Evolutionary conservation across 2,113 vertebrate species (phyloP).

Genomic region (Andinoacara biseriatus): DNA sequence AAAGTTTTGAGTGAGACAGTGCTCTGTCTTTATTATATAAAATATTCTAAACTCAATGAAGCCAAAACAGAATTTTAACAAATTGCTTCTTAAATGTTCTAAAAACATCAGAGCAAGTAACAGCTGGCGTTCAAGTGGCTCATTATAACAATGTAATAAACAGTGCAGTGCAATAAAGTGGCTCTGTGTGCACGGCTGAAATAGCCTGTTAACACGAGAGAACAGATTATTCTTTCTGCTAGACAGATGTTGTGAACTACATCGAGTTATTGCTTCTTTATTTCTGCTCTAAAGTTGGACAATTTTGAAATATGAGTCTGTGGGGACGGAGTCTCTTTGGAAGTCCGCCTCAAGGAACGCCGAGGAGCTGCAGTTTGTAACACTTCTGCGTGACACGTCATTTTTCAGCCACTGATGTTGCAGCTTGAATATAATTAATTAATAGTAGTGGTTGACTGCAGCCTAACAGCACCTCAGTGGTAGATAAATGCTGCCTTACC

Average conservation of each 20-base stretch:
- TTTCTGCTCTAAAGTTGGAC: neutral
- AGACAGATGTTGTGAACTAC: neutral
- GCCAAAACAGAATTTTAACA: neutral
- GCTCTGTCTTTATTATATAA: constrained; percentile 26
- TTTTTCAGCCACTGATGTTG: neutral
- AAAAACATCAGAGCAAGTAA: neutral
- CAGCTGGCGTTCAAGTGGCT: neutral
- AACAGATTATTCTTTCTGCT: neutral
- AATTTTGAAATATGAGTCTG: neutral
- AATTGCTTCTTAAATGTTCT: neutral
- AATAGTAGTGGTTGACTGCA: neutral
- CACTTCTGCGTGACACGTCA: neutral
- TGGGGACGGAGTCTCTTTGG: neutral
- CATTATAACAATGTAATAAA: neutral
- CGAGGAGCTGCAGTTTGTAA: neutral
- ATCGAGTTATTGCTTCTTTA: neutral
- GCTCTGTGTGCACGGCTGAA: neutral
- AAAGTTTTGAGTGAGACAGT: constrained; percentile 8
- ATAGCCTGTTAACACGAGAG: neutral
- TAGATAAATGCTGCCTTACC: neutral
- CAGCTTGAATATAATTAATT: neutral
- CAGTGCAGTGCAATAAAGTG: neutral
- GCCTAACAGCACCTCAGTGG: neutral
- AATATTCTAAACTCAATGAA: neutral
- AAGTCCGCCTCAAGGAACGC: neutral